Evolutionary conservation across 2,888 invertebrate genomes (phyloP).

Genomic region (Rotaria magnacalcarata): DNA sequence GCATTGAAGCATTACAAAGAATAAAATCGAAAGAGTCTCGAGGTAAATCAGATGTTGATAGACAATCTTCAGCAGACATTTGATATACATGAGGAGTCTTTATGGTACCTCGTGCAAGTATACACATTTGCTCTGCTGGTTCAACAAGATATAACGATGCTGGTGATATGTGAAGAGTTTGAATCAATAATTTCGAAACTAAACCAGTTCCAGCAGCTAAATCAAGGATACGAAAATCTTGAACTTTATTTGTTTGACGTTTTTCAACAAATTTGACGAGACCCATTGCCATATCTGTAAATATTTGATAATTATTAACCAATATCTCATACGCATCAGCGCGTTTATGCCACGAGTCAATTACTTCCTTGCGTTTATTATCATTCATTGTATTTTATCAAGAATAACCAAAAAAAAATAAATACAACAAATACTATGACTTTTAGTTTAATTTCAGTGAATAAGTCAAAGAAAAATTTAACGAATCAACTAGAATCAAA

Average conservation of each 20-base stretch:
- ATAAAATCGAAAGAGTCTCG: neutral
- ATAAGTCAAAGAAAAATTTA: too few species aligned
- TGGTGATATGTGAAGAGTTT: neutral
- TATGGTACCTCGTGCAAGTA: neutral
- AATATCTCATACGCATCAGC: neutral
- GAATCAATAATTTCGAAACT: neutral
- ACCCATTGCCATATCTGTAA: neutral
- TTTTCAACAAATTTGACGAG: neutral
- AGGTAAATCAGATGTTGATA: neutral
- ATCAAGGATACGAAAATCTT: neutral
- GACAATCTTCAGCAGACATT: constrained; percentile 11
- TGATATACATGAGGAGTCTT: neutral
- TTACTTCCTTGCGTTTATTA: neutral
- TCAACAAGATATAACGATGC: neutral
- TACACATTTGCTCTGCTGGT: neutral
- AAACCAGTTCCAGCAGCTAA: constrained; percentile 27
- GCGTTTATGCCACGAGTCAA: neutral
- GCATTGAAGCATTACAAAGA: constrained; percentile 29
- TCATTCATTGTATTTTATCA: neutral
- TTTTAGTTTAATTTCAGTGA: too few species aligned
- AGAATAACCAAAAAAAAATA: too few species aligned
- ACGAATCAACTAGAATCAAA: too few species aligned
- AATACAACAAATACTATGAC: too few species aligned
- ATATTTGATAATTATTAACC: neutral
- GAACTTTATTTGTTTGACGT: neutral